Percentiles rank a stretch among this genome's conserved stretches.
Evolutionary conservation across 2,113 vertebrate genomes (phyloP).

Genomic region (Shinisaurus crocodilurus): DNA sequence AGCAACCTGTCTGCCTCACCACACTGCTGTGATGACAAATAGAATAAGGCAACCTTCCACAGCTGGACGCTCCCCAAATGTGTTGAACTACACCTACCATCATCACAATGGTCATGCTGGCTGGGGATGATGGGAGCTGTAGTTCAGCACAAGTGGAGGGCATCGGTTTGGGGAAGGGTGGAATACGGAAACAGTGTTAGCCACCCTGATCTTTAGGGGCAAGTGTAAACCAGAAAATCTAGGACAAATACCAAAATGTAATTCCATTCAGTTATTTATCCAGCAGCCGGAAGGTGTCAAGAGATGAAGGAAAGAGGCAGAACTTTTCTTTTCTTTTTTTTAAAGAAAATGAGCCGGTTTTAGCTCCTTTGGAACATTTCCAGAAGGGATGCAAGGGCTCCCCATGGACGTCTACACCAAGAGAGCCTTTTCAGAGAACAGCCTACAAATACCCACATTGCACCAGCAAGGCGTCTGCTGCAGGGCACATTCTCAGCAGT

Average conservation of each 20-base stretch:
- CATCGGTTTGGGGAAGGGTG: no score
- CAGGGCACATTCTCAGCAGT: neutral
- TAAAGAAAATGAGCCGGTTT: neutral
- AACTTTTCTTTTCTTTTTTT: neutral
- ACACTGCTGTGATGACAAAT: neutral
- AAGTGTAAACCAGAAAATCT: neutral
- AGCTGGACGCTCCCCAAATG: no score
- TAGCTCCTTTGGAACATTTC: neutral
- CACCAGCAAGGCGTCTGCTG: neutral
- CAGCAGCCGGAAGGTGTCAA: neutral
- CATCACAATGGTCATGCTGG: no score
- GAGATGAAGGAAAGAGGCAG: neutral
- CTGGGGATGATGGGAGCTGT: no score
- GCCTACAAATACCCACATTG: rapidly evolving
- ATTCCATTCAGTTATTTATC: no score
- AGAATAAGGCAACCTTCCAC: no score
- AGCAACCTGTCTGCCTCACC: neutral
- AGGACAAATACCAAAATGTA: neutral
- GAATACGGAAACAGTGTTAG: no score
- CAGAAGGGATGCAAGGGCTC: neutral
- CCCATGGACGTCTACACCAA: neutral
- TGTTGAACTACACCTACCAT: no score
- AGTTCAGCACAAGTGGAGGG: no score
- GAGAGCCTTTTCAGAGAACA: rapidly evolving
- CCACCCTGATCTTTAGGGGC: neutral